Conservation (phyloP, 2,888 invertebrate species). For the Drosophila neoperkinsi region DNA sequence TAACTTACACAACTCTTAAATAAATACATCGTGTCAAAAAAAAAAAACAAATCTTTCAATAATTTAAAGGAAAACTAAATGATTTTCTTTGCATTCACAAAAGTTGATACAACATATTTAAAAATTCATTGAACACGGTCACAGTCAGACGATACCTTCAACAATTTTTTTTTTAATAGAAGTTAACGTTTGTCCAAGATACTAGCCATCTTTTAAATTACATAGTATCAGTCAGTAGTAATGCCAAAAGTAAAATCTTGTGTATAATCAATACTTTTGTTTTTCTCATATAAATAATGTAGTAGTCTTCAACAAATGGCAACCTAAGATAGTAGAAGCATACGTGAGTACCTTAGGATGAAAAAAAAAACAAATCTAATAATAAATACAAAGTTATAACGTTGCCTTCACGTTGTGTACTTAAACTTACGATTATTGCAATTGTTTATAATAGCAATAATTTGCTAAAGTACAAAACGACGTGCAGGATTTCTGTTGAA, state of each 20-base stretch:
- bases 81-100: slow-evolving; percentile 2
- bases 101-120: slow-evolving; percentile 20
- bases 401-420: slow-evolving; percentile 57
- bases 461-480: slow-evolving; percentile 29
- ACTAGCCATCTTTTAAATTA: slow-evolving; percentile 32
- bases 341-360: slow-evolving; percentile 78
- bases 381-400: slow-evolving; percentile 31
- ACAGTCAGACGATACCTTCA: slow-evolving; percentile 51
- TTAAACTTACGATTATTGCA: slow-evolving; percentile 30
- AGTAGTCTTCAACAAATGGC: slow-evolving; percentile 35
- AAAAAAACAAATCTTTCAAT: not conserved
- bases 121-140: slow-evolving; percentile 46
- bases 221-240: slow-evolving; percentile 18
- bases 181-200: slow-evolving; percentile 50
- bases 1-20: slow-evolving; percentile 4
- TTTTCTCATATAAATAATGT: slow-evolving; percentile 24
- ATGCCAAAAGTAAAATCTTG: slow-evolving; percentile 31
- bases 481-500: slow-evolving; percentile 48
- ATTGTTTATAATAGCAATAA: slow-evolving; percentile 31
- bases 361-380: slow-evolving; percentile 24
- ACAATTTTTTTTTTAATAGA: slow-evolving; percentile 20
- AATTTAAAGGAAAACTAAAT: not conserved
- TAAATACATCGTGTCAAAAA: not conserved
- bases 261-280: slow-evolving; percentile 22
- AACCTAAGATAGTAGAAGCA: slow-evolving; percentile 56